A percentile compares a stretch with the other conserved stretches of the same genome.
These are phyloP conservation scores for Drosophila sucinea DNA, from an alignment of 1,140 invertebrate species.

Conservation along the genomic window DNA sequence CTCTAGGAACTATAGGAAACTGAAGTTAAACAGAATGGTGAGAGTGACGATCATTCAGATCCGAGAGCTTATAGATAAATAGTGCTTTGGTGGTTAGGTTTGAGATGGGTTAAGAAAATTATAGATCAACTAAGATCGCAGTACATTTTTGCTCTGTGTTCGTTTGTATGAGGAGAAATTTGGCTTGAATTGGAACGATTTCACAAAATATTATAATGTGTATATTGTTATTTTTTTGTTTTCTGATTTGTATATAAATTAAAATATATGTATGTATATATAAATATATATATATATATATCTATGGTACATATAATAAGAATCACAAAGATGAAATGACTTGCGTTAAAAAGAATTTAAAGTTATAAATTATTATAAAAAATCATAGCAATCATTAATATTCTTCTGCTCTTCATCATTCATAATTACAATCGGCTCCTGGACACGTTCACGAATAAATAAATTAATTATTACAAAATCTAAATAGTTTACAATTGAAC, in stretches of 20 bases:
- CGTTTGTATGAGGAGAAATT: conserved; percentile 4
- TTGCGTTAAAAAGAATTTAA: conserved; percentile 55
- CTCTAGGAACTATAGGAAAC: conserved; percentile 15
- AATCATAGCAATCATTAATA: conserved; percentile 27
- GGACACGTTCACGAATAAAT: conserved; percentile 42
- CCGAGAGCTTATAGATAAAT: conserved; percentile 9
- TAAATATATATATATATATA: conserved; percentile 26
- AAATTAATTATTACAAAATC: conserved; percentile 57
- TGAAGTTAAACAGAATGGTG: background rate
- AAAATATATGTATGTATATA: conserved; percentile 14
- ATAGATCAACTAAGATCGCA: conserved; percentile 12
- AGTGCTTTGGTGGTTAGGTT: conserved; percentile 19
- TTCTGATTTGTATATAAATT: background rate
- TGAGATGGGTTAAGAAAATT: conserved; percentile 18
- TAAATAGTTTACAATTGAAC: conserved; percentile 61
- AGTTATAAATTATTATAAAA: conserved; percentile 42
- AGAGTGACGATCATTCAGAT: conserved; percentile 2
- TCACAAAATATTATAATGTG: background rate
- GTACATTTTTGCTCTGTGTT: conserved; percentile 8
- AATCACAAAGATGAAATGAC: conserved; percentile 75
- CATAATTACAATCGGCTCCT: conserved; percentile 45
- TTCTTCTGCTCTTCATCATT: conserved; percentile 5
- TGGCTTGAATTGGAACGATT: background rate
- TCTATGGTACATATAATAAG: conserved; percentile 40
- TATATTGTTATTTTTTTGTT: background rate